phyloP scores from a whole-genome alignment of 2,888 invertebrate genomes.

The Kuschelorhynchus macadamiae region DNA sequence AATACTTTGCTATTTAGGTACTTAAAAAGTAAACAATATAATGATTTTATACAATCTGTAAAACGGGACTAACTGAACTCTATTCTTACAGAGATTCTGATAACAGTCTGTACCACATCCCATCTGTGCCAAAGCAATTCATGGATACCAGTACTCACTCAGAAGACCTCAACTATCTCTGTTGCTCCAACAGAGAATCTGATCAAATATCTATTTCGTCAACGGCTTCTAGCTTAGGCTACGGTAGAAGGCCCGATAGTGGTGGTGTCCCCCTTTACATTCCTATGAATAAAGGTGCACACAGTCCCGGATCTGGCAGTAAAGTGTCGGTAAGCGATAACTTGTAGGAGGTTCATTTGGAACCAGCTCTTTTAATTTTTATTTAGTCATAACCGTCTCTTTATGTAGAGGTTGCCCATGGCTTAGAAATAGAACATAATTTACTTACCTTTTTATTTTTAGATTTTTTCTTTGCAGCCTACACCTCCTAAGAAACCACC shows the following conservation, averaged over 20 bases:
- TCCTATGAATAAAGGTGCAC: conserved; percentile 73
- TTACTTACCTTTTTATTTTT: too few species aligned
- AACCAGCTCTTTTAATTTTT: too few species aligned
- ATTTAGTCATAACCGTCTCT: too few species aligned
- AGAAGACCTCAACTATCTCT: conserved; percentile 71
- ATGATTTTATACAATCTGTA: too few species aligned
- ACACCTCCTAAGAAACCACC: conserved; percentile 93
- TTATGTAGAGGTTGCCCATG: too few species aligned
- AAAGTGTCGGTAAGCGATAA: conserved; percentile 75
- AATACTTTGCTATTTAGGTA: too few species aligned
- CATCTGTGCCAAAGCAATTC: conserved; percentile 72
- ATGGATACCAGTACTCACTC: conserved; percentile 73
- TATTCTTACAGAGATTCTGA: conserved; percentile 71
- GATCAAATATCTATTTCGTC: conserved; percentile 77
- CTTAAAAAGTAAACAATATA: too few species aligned
- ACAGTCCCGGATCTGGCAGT: conserved; percentile 73
- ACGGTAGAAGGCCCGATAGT: conserved; percentile 70
- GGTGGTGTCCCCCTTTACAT: conserved; percentile 71
- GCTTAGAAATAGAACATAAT: too few species aligned
- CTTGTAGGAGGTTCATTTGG: too few species aligned
- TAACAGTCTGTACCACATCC: conserved; percentile 73
- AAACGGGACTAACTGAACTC: too few species aligned
- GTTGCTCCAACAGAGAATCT: conserved; percentile 71
- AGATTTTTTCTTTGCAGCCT: conserved; percentile 71
- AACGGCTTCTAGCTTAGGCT: conserved; percentile 73